A percentile compares a stretch with the other conserved stretches of the same genome.
Evolutionary conservation across 30 jellyfish, hydroid and myxozoan species (phyloP).

Genomic region (Pelagia noctiluca): DNA sequence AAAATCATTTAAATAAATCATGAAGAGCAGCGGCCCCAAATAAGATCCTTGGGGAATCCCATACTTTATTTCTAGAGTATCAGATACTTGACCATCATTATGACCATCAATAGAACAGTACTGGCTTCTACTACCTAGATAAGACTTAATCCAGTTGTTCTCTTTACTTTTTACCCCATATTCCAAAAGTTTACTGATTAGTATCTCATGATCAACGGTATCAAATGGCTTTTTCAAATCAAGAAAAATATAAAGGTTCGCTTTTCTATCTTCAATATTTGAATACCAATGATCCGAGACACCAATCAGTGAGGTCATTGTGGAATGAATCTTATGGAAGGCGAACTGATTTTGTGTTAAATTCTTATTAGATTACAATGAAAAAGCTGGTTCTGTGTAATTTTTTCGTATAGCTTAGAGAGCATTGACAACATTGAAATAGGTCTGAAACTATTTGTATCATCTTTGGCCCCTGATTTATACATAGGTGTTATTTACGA

Average conservation of each 20-base stretch:
- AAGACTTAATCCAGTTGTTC: background rate
- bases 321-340: conserved; percentile 2
- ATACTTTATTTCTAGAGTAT: no score
- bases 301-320: conserved; percentile 33
- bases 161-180: background rate
- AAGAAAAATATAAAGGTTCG: background rate
- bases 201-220: background rate
- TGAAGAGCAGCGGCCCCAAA: no score
- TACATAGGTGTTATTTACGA: no score
- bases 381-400: background rate
- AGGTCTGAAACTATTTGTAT: no score
- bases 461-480: no score
- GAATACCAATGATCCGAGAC: conserved; percentile 20
- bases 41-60: no score
- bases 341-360: conserved; percentile 33
- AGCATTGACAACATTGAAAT: no score
- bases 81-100: no score
- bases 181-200: background rate
- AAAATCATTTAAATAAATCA: no score
- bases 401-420: no score
- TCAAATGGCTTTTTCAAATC: conserved; percentile 5
- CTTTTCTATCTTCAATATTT: conserved; percentile 13
- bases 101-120: background rate
- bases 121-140: no score
- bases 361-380: background rate